Conservation (phyloP, 2,797 vertebrate species). For the Echiichthys vipera region DNA sequence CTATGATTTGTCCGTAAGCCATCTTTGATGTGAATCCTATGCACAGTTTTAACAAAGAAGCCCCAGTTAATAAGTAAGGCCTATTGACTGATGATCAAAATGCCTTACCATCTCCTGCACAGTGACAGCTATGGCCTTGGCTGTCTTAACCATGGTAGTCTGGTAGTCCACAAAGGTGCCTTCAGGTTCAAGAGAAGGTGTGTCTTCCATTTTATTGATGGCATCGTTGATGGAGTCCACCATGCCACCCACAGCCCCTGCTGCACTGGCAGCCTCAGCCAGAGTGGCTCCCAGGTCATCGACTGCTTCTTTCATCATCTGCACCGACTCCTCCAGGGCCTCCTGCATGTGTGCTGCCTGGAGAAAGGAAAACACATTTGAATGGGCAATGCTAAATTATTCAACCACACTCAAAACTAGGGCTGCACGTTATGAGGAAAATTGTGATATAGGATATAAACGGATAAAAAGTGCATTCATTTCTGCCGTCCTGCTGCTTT, state of each 20-base stretch:
- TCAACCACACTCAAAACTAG: background rate
- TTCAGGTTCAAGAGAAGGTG: conserved; percentile 89
- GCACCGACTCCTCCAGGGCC: conserved; percentile 94
- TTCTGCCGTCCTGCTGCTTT: no score
- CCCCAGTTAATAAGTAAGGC: background rate
- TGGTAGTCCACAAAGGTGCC: conserved; percentile 99
- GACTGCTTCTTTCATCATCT: conserved; percentile 99
- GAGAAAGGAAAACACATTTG: conserved; percentile 14
- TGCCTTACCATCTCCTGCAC: conserved; percentile 96
- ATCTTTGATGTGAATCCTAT: no score
- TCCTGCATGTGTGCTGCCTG: conserved; percentile 96
- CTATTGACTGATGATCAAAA: background rate
- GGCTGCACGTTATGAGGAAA: no score
- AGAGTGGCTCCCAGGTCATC: conserved; percentile 94
- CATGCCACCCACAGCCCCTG: conserved; percentile 96
- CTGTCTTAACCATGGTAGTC: conserved; percentile 98
- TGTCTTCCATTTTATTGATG: conserved; percentile 95
- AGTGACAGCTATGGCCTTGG: conserved; percentile 97
- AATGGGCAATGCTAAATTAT: background rate
- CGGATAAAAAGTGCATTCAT: no score
- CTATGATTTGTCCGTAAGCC: no score
- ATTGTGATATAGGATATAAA: no score
- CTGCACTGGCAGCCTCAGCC: conserved; percentile 93
- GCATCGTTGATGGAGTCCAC: conserved; percentile 95
- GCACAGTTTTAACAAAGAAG: no score